Evolutionary conservation across 2,797 vertebrate species (phyloP), one percentile per base, ranked within the genome.

Genomic region (Silurus aristotelis): DNA sequence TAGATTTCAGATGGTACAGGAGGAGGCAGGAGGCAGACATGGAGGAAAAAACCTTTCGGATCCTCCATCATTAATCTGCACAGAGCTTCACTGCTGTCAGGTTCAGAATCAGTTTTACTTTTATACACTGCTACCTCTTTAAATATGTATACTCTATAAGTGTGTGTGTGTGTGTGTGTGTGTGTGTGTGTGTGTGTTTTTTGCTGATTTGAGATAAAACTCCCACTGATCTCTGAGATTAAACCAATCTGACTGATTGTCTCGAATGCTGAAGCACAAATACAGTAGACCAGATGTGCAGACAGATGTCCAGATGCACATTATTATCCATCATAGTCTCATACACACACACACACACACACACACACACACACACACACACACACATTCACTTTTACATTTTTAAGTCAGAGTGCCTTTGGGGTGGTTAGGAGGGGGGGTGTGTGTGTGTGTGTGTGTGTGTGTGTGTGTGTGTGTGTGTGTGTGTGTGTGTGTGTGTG

Each of bases 251-350:
- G 78, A 84, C 43, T 68, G 80, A 77, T 70, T 56, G 25, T 83
- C 81, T 85, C 81, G 72, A 86, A 83, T 77, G 75, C 82, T 60
- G 73, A 83, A 67, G 87, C 82, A 63, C 66, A 58, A 73, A 84
- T 83, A 89, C 83, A 85, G 80, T 85, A 82, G 75, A 85, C 79
- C 83, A 89, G 81, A 88, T 90, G 89, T 86, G 85, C 72, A 85
- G 84, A 80, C 90, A 89, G 88, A 89, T 90, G 89, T 89, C 82
- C 85, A 56, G 86, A 83, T 48, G 77, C 66, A 84, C 58, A 67
- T 58, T 8, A 46, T 80, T 83, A 87, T 88, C 68, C 70, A 86
- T 87, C 87, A 88, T 76, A 79, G 73, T 86, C 55, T 15, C 61
- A 76, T 68, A 63, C 58, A 20, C 56, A 58, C 72, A 64, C 60